phyloP scores from a whole-genome alignment of 2,888 invertebrate genomes.

The Ennomos fuscantarius region DNA sequence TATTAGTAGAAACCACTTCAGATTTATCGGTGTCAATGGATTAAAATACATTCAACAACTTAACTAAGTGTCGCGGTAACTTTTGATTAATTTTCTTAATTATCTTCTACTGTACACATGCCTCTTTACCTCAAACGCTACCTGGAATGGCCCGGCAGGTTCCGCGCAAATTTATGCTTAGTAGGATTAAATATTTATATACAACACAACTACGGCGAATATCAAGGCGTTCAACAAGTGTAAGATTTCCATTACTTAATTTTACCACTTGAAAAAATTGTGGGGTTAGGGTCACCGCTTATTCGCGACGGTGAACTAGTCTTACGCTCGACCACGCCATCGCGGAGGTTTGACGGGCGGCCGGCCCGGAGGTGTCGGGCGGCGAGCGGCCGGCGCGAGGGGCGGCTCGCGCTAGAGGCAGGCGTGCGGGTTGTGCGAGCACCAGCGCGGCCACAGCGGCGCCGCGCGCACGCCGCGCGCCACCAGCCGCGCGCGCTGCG shows the following conservation, averaged over 20 bases:
- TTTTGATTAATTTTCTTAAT: constrained; percentile 6
- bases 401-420: constrained; percentile 81
- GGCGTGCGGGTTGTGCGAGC: constrained; percentile 90
- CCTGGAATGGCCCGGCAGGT: constrained; percentile 44
- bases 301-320: background rate
- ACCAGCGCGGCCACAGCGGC: constrained; percentile 92
- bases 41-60: constrained; percentile 11
- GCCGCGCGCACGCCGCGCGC: constrained; percentile 88
- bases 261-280: constrained; percentile 1
- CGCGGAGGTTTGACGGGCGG: no score
- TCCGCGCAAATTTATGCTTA: constrained; percentile 63
- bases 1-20: no score
- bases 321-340: no score
- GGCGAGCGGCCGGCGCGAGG: no score
- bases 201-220: constrained; percentile 40
- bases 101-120: background rate
- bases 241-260: background rate
- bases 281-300: background rate
- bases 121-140: constrained; percentile 20
- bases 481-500: constrained; percentile 87
- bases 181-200: constrained; percentile 46
- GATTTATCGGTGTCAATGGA: background rate
- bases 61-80: constrained; percentile 11
- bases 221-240: background rate
- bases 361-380: no score